Base-by-base conservation (phyloP, 2,113 vertebrate species). In the Pluvianellus socialis region DNA sequence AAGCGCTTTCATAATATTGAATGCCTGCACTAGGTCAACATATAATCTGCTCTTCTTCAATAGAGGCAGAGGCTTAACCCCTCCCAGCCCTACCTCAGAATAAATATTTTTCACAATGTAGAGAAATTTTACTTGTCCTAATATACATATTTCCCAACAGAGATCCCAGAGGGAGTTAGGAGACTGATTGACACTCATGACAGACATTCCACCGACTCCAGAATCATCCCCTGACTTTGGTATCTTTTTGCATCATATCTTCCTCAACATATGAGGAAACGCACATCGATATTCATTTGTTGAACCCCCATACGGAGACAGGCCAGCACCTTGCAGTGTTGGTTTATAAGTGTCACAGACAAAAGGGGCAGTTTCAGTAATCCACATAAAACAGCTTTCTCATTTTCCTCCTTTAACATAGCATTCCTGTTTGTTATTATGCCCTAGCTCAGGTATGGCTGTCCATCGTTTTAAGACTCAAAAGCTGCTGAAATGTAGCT, bases 1-100 rank as follows among this genome's bases (percentile, higher is more conserved):
- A 97, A 98, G 50, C 9, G 4, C 73, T 92, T 89, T 95, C 94
- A 95, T 97, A 96, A 96, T 90, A 97, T 22, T 77, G 62, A 96
- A 96, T 94, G 92, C 58, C 81, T 68, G 75, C 45, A 76, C 23
- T 96, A 95, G 91, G 96, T 88, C 92, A 96, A 67, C 79, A 83
- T 88, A 79, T 76, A 92, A 79, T 93, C 84, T 92, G 70, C 76
- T 91, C 32, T 84, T 76, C 59, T 94, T 91, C 65, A 91, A 58
- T 5, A 93, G 84, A 92, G 53, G 87, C 59, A 59, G 42, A 94
- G 14, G 83, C 47, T 94, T 94, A 90, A 38, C 7, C n/a, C 58
- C 45, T 52, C 44, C 14, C n/a, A 84, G 38, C 15, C 40, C 72
- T 74, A 62, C 32, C 50, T 74, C 59, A 40, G 47, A 77, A 93